phyloP scores from a whole-genome alignment of 2,797 vertebrate genomes.

The Xiphophorus birchmanni region DNA sequence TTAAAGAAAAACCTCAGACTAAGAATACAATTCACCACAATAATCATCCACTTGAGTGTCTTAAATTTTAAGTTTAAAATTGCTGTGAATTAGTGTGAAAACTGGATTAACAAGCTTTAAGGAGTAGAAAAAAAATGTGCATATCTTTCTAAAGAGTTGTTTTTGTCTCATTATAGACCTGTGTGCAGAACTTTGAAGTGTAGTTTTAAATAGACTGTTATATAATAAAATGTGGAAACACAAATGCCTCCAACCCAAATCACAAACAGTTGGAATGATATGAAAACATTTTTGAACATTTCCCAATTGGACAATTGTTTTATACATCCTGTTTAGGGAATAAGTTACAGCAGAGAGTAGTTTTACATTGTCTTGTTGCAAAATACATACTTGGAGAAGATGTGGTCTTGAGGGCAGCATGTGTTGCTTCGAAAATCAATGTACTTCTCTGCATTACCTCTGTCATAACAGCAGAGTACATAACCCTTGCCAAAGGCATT shows the following conservation, averaged over 20 bases:
- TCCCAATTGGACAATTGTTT: not conserved
- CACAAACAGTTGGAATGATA: not conserved
- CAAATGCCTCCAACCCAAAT: not conserved
- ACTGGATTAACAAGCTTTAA: not conserved
- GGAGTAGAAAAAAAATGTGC: not conserved
- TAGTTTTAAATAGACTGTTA: not conserved
- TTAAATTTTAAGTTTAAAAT: not conserved
- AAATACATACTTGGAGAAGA: not conserved
- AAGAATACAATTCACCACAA: not conserved
- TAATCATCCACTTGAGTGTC: not conserved
- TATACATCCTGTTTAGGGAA: not conserved
- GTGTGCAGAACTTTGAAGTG: not conserved
- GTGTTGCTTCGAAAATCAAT: not conserved
- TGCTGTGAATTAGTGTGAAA: not conserved
- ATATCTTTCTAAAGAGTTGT: not conserved
- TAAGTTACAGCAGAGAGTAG: not conserved
- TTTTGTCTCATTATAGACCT: no score
- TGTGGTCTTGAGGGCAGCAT: conserved; percentile 3
- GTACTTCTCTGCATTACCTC: not conserved
- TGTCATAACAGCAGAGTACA: not conserved
- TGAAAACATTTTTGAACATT: not conserved
- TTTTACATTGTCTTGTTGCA: conserved; percentile 1
- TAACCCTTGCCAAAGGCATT: conserved; percentile 6
- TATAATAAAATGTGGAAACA: not conserved
- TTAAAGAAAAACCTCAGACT: not conserved